Evolutionary conservation across 2,888 invertebrate genomes (phyloP), one percentile per base, ranked within the genome.

Genomic region (Mimumesa dahlbomi): DNA sequence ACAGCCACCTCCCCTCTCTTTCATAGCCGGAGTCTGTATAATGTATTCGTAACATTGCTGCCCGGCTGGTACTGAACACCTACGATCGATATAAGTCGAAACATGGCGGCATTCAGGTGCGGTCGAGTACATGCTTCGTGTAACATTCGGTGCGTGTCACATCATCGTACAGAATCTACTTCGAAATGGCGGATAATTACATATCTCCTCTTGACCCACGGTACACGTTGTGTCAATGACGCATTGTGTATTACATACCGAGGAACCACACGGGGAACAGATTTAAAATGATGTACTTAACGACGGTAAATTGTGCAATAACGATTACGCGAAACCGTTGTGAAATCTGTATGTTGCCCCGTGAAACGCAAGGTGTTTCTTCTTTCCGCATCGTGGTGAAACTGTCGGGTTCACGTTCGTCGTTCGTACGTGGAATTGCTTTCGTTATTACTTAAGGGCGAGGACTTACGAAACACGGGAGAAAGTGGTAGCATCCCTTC

Each of bases 371-470:
- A n/a, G n/a, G n/a, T n/a, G n/a, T n/a, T n/a, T n/a, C n/a, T n/a
- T n/a, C n/a, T n/a, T n/a, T n/a, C n/a, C n/a, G n/a, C 29, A 9
- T 29, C 29, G 29, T 29, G 29, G 29, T n/a, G n/a, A n/a, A n/a
- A n/a, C n/a, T n/a, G n/a, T n/a, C n/a, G n/a, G n/a, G n/a, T n/a
- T n/a, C 25, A 25, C 25, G 25, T 25, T 25, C 25, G 25, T 7
- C 7, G 7, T 25, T 25, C 25, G 25, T 25, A 25, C 25, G 7
- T 5, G 25, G 25, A 25, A 25, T n/a, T n/a, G 7, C 25, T 25
- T 7, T 25, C 25, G 25, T 79, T 71, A 77, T 80, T 79, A 77
- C 66, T 67, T 59, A 61, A 77, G 75, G 66, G 73, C 69, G 75
- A 72, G 59, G 70, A 62, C 71, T 70, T 76, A 65, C 57, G 72